These are phyloP conservation scores for Myotis findleyi DNA, from an alignment of 2,797 vertebrate genomes.

Conservation along the genomic window DNA sequence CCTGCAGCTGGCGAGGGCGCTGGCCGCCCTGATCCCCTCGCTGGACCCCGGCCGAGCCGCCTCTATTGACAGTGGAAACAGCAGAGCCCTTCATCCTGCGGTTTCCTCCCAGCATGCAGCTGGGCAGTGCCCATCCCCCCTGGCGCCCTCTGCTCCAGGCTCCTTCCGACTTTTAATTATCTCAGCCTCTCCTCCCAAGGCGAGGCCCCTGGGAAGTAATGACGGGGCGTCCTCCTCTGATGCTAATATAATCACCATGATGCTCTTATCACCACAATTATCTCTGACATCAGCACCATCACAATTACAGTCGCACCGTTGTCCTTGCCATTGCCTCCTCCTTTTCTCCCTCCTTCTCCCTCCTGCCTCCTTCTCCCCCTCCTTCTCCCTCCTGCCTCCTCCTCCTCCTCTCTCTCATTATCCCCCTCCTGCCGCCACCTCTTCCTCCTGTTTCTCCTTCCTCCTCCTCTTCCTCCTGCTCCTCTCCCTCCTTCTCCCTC, in stretches of 20 bases:
- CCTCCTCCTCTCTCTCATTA: too few species aligned
- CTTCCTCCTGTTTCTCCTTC: too few species aligned
- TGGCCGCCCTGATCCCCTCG: neutral
- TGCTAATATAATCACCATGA: neutral
- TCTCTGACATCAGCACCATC: too few species aligned
- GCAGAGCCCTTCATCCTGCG: neutral
- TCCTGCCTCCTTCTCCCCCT: too few species aligned
- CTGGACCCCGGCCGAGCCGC: neutral
- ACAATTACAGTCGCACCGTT: rapidly evolving
- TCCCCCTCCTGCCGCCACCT: too few species aligned
- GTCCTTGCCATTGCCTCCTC: too few species aligned
- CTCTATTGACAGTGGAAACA: neutral
- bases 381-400: too few species aligned
- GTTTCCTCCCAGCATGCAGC: neutral
- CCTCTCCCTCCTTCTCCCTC: too few species aligned
- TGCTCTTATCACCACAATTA: too few species aligned
- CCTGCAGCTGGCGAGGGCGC: neutral
- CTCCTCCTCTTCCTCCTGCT: too few species aligned
- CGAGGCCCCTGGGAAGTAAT: neutral
- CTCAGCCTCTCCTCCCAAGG: neutral
- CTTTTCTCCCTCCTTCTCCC: too few species aligned
- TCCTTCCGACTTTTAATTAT: neutral
- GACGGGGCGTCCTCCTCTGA: neutral
- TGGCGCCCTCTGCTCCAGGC: neutral
- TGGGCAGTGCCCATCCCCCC: neutral